A percentile compares a stretch with the other conserved stretches of the same genome.
Evolutionary conservation across 1,140 invertebrate genomes (phyloP).

Genomic region (Hyposmocoma kahamanoa): DNA sequence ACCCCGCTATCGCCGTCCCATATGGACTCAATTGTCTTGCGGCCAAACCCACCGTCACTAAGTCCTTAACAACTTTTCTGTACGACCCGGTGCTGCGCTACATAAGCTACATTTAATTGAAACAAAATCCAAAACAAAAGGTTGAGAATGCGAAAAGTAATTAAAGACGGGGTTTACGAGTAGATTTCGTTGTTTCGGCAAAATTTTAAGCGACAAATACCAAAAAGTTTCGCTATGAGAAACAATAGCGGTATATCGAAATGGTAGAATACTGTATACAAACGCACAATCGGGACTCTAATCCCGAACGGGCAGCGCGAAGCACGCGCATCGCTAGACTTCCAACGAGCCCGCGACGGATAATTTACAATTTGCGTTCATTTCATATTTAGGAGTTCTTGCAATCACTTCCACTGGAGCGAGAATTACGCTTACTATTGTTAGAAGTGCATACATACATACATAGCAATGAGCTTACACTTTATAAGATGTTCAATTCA

Average conservation of each 20-base stretch:
- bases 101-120: not conserved
- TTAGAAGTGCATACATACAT: too few relatives aligned
- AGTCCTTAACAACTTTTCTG: conserved; percentile 16
- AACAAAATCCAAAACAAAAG: not conserved
- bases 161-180: conserved; percentile 1
- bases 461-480: too few relatives aligned
- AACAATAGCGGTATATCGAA: conserved; percentile 47
- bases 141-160: not conserved
- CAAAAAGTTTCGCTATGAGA: conserved; percentile 33
- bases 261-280: conserved; percentile 42
- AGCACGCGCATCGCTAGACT: conserved; percentile 51
- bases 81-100: conserved; percentile 21
- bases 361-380: conserved; percentile 58
- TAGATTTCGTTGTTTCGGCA: conserved; percentile 20
- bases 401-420: conserved; percentile 7
- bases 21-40: conserved; percentile 57
- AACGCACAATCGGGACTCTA: conserved; percentile 55
- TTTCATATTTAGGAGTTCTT: conserved; percentile 34
- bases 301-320: conserved; percentile 39
- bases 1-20: conserved; percentile 41
- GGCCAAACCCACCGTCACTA: conserved; percentile 33
- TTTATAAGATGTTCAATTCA: too few relatives aligned
- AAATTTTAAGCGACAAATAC: conserved; percentile 27
- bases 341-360: conserved; percentile 22
- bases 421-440: not conserved